Evolutionary conservation across 2,797 vertebrate genomes (phyloP).

Genomic region (Orientallactaga sibirica): DNA sequence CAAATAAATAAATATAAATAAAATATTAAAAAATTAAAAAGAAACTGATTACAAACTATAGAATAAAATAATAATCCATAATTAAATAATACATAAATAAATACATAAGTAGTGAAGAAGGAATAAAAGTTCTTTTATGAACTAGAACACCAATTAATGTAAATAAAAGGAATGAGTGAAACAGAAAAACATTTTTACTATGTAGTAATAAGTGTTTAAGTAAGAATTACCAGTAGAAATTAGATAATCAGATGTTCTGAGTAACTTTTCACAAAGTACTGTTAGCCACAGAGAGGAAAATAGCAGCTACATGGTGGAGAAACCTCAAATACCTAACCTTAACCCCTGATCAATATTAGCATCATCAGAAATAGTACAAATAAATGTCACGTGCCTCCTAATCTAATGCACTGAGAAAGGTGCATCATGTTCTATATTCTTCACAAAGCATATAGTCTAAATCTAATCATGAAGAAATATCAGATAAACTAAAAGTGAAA

Average conservation of each 20-base stretch:
- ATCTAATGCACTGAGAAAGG: slow-evolving; percentile 8
- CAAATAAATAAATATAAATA: too few species aligned
- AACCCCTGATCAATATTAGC: not conserved
- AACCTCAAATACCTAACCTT: slow-evolving; percentile 10
- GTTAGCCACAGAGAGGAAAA: not conserved
- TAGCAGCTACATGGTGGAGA: not conserved
- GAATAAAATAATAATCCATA: slow-evolving; percentile 43
- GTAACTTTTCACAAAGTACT: slow-evolving; percentile 3
- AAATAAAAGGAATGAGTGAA: not conserved
- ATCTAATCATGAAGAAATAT: slow-evolving; percentile 44
- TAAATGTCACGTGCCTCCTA: not conserved
- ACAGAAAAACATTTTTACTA: slow-evolving; percentile 4
- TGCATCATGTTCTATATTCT: slow-evolving; percentile 36
- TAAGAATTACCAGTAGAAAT: slow-evolving; percentile 24
- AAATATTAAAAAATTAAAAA: not conserved
- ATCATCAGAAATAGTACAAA: slow-evolving; percentile 7
- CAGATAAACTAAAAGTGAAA: slow-evolving; percentile 59
- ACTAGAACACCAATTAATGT: not conserved
- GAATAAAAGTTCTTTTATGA: not conserved
- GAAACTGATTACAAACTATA: not conserved
- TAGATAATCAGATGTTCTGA: not conserved
- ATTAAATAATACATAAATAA: not conserved
- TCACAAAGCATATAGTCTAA: slow-evolving; percentile 7
- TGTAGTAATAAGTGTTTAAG: not conserved
- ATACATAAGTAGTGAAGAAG: not conserved